Percentiles rank a stretch among this genome's conserved stretches.
These are phyloP conservation scores for Armadillidium nasatum DNA, from an alignment of 1,140 invertebrate genomes.

Conservation along the genomic window DNA sequence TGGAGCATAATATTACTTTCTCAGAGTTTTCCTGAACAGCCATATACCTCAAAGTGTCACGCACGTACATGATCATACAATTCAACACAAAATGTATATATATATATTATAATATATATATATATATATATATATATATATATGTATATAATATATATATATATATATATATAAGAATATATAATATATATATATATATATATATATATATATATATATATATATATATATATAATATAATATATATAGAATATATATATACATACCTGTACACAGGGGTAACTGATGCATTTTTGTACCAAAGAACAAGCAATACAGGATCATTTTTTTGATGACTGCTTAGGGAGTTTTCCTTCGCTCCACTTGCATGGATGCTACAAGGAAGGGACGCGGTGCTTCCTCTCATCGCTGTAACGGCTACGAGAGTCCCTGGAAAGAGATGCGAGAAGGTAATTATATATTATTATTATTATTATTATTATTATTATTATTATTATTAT, in stretches of 20 bases:
- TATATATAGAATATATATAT: not conserved
- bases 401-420: slow-evolving; percentile 35
- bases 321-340: slow-evolving; percentile 5
- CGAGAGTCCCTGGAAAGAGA: slow-evolving; percentile 31
- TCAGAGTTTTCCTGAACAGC: no score
- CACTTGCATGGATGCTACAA: slow-evolving; percentile 30
- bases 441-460: no score
- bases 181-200: slow-evolving; percentile 18
- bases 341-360: not conserved
- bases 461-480: no score
- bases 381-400: slow-evolving; percentile 33
- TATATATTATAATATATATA: no score
- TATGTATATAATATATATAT: no score
- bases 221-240: slow-evolving; percentile 18
- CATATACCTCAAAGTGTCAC: no score
- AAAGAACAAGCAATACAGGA: slow-evolving; percentile 34
- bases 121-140: not conserved
- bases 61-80: no score
- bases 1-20: no score
- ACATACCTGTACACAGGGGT: slow-evolving; percentile 39
- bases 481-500: no score
- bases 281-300: slow-evolving; percentile 41
- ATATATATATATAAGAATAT: slow-evolving; percentile 3
- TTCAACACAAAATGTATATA: no score
- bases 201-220: slow-evolving; percentile 11